Evolutionary conservation across 1,140 invertebrate species (phyloP).

Genomic region (Drosophila kikkawai): DNA sequence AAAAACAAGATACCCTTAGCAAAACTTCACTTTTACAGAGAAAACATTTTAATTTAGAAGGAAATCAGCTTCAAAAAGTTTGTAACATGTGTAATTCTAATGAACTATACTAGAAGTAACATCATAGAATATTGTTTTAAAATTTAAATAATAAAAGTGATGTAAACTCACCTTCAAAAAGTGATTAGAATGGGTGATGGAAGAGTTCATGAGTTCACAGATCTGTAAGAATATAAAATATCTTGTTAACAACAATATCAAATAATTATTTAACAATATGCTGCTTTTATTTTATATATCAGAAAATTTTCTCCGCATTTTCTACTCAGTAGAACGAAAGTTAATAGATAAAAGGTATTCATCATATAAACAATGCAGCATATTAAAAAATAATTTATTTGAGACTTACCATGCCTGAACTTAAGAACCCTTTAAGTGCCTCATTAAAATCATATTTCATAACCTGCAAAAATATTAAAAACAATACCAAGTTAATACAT

Average conservation of each 20-base stretch:
- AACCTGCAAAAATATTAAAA: background rate
- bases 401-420: conserved; percentile 26
- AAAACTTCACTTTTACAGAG: background rate
- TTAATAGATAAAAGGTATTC: conserved; percentile 75
- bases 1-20: background rate
- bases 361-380: conserved; percentile 48
- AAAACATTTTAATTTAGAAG: background rate
- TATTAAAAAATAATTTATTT: no score
- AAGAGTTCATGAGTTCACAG: background rate
- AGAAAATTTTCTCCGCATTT: conserved; percentile 69
- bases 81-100: conserved; percentile 79
- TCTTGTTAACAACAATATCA: background rate
- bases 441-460: background rate
- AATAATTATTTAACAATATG: background rate
- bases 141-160: background rate
- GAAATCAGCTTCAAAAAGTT: conserved; percentile 69
- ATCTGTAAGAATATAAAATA: background rate
- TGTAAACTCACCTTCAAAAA: conserved; percentile 10
- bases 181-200: no score
- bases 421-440: background rate
- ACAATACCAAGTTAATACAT: background rate
- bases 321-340: conserved; percentile 80
- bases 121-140: conserved; percentile 38
- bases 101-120: conserved; percentile 80
- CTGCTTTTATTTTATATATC: conserved; percentile 17